Evolutionary conservation across 2,888 invertebrate species (phyloP), one percentile per base, ranked within the genome.

Genomic region (Apodemia zela): DNA sequence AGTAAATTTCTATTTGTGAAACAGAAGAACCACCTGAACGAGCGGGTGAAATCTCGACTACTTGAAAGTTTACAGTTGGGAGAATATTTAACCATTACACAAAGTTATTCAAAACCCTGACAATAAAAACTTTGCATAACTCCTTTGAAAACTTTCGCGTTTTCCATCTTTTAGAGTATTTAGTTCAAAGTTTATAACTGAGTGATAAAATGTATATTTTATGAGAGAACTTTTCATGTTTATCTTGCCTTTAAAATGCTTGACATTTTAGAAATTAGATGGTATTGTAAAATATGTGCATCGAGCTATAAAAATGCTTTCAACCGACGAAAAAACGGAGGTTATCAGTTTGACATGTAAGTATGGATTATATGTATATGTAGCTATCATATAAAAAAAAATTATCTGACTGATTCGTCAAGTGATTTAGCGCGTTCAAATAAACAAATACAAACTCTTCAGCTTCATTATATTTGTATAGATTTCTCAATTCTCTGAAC

Each of bases 21-120:
- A 57, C n/a, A 29, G 7, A 8, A 54, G 25, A 54, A 57, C 8
- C 25, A 57, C 54, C 54, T 57, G 54, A 57, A 57, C 54, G n/a
- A 29, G 8, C 54, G n/a, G 7, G 8, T 29, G 29, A 25, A 29
- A 57, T 57, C 54, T 25, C 54, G 54, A 57, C 54, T 57, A 57
- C 54, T 57, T 29, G 54, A 29, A 57, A 57, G 54, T 57, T 57
- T 57, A 57, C 54, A 57, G 54, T 29, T 57, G 54, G 29, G 29
- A 57, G 54, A 57, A 57, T 57, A 57, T 57, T 57, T 57, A 57
- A 57, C 54, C 54, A 57, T 57, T 57, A 57, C 54, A 57, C 29
- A 57, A 57, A 57, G 54, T 57, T 57, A 57, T 57, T 57, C 54
- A 57, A 57, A 57, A 29, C 54, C 54, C 54, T 57, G 54, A 57